A percentile compares a stretch with the other conserved stretches of the same genome.
These are phyloP conservation scores for Cydia pomonella DNA, from an alignment of 1,140 invertebrate species.

Conservation along the genomic window DNA sequence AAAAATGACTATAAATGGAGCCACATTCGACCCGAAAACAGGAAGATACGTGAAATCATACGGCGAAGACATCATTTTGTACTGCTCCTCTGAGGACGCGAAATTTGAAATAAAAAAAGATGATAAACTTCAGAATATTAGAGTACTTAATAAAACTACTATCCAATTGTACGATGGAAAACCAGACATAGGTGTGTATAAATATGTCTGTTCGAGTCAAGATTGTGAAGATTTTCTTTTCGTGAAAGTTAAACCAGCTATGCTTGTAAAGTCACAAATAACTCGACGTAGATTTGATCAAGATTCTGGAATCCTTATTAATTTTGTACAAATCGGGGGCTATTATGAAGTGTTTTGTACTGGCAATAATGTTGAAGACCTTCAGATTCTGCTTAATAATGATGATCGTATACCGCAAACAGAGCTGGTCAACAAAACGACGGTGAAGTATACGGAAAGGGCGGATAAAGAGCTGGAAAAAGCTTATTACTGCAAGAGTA, in stretches of 20 bases:
- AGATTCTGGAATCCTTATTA: background rate
- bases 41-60: background rate
- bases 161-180: background rate
- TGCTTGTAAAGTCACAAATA: background rate
- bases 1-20: background rate
- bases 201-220: background rate
- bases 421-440: background rate
- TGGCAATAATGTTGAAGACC: background rate
- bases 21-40: background rate
- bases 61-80: background rate
- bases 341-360: background rate
- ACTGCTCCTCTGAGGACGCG: background rate
- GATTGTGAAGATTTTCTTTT: background rate
- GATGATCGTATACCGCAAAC: background rate
- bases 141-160: background rate
- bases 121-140: background rate
- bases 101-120: background rate
- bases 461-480: background rate
- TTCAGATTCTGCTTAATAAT: background rate
- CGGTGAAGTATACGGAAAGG: background rate
- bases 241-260: background rate
- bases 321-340: background rate
- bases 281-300: background rate
- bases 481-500: background rate
- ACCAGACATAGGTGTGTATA: background rate